A percentile compares a stretch with the other conserved stretches of the same genome.
These are phyloP conservation scores for Hyalella azteca DNA, from an alignment of 2,888 invertebrate species.

Conservation along the genomic window DNA sequence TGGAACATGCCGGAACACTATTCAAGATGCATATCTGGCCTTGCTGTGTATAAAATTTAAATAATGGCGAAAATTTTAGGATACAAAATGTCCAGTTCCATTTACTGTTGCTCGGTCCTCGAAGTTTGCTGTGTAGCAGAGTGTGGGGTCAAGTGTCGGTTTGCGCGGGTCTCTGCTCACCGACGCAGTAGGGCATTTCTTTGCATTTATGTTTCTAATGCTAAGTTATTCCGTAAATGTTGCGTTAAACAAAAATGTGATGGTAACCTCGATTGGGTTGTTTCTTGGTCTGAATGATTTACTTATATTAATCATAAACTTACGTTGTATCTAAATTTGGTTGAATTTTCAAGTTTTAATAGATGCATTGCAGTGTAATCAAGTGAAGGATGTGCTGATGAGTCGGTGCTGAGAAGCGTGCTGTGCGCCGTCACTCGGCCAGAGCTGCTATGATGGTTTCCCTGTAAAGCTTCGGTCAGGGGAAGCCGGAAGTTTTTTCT, in stretches of 20 bases:
- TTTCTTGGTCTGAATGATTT: neutral
- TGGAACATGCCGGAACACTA: neutral
- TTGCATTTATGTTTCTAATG: neutral
- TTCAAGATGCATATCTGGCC: neutral
- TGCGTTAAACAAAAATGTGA: neutral
- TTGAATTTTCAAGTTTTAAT: neutral
- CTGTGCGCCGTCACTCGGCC: neutral
- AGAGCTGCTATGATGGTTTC: constrained; percentile 28
- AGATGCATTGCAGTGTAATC: neutral
- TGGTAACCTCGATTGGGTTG: neutral
- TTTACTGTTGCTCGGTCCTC: neutral
- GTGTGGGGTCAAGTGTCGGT: neutral
- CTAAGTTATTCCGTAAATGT: neutral
- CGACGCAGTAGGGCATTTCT: neutral
- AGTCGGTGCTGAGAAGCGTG: neutral
- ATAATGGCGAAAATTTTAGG: neutral
- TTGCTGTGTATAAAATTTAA: neutral
- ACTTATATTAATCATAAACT: neutral
- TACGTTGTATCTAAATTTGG: neutral
- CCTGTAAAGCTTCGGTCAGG: constrained; percentile 12
- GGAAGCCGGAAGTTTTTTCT: constrained; percentile 3
- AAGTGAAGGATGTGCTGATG: neutral
- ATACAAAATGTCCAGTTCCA: no score
- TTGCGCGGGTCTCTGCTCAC: neutral
- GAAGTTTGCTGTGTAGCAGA: constrained; percentile 10